phyloP scores from a whole-genome alignment of 1,140 invertebrate genomes.

The Drosophila bifasciata region DNA sequence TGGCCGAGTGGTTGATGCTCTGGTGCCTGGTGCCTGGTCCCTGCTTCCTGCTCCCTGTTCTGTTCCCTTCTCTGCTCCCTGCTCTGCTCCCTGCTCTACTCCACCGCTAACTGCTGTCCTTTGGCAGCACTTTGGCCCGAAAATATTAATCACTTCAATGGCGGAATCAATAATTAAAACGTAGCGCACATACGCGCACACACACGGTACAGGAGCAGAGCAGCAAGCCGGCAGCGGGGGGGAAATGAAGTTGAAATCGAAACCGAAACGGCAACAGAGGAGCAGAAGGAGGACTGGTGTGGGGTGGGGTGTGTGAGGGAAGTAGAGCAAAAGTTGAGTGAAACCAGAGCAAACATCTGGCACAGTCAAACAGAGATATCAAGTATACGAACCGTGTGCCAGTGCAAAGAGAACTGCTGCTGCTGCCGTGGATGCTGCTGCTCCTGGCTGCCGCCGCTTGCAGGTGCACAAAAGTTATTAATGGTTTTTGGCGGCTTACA shows the following conservation, averaged over 20 bases:
- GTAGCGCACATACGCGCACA: conserved; percentile 27
- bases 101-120: conserved; percentile 15
- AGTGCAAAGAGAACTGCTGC: neutral
- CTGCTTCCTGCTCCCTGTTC: too few species aligned
- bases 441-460: conserved; percentile 22
- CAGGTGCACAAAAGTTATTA: conserved; percentile 75
- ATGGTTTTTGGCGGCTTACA: conserved; percentile 73
- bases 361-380: conserved; percentile 6
- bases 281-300: too few species aligned
- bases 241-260: conserved; percentile 25
- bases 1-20: neutral
- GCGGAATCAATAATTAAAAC: conserved; percentile 77
- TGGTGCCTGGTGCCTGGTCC: too few species aligned
- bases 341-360: too few species aligned
- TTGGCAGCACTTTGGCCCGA: conserved; percentile 23
- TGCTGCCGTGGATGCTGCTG: neutral
- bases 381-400: conserved; percentile 42
- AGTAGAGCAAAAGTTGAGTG: too few species aligned
- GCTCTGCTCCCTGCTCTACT: neutral
- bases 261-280: too few species aligned
- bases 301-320: too few species aligned
- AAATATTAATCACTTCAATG: conserved; percentile 75
- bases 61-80: too few species aligned
- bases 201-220: neutral
- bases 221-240: neutral